Base-by-base conservation (phyloP, 2,113 vertebrate genomes). In the Andinoacara biseriatus region DNA sequence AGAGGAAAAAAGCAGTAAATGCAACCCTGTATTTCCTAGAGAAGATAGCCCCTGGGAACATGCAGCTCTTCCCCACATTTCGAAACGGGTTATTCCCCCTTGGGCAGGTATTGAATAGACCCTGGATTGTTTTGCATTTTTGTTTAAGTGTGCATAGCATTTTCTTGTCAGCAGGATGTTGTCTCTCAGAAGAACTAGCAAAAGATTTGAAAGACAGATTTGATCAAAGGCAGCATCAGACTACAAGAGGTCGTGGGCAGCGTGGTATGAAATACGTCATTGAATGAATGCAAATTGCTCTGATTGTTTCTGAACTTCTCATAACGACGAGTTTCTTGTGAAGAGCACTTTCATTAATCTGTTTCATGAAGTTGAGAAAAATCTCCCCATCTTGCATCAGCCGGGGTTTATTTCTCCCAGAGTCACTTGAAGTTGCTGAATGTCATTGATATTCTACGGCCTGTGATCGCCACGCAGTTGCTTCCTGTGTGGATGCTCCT, bases 1-100 rank as follows among this genome's bases (percentile, higher is more conserved):
- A 7, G 88, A 91, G 90, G 89, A 82, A 72, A 77, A 86, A 87
- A 57, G 87, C 89, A 84, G 78, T 90, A 88, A 92, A 87, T 35
- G 63, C 20, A 62, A 84, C 65, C 72, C 54, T 81, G 49, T 74
- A 60, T 81, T 85, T 90, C 65, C 35, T 56, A 57, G 46, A 52
- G 77, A 76, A 82, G 61, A 56, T 9, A 56, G n/a, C 87, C 81
- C 84, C 24, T 52, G 82, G 83, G 89, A 80, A 76, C 62, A 58
- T 75, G n/a, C n/a, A 62, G 57, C 58, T 82, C 7, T 65, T 67
- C 69, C 76, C 76, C n/a, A 80, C 75, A 74, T 49, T 74, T 49
- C 22, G 2, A 20, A 75, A 74, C 52, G 8, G 75, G 82, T 85
- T 87, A 29, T 5, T 72, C 65, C 63, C 46, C 46, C 0, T 31